Percentiles rank a stretch among this genome's conserved stretches.
Evolutionary conservation across 2,888 invertebrate genomes (phyloP).

Genomic region (Plebejus argus): DNA sequence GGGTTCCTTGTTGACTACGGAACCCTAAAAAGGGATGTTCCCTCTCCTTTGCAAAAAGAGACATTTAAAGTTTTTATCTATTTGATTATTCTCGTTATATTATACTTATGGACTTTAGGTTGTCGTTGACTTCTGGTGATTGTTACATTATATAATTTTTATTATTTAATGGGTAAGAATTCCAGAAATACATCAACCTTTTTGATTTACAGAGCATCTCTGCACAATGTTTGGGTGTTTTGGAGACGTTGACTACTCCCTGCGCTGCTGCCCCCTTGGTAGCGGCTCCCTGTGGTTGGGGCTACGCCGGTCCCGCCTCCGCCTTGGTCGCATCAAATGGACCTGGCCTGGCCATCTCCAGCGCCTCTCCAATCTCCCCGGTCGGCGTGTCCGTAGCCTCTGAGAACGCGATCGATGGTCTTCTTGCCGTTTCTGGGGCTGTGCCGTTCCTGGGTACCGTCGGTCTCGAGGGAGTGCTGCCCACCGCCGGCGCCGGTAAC

Average conservation of each 20-base stretch:
- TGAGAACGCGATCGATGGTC: constrained; percentile 51
- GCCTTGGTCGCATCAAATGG: constrained; percentile 41
- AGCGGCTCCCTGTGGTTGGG: constrained; percentile 29
- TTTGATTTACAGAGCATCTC: constrained; percentile 43
- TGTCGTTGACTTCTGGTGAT: neutral
- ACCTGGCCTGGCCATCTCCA: constrained; percentile 45
- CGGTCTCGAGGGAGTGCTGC: constrained; percentile 49
- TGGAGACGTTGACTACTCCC: constrained; percentile 32
- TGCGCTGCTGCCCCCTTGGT: neutral
- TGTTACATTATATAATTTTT: too few relatives aligned
- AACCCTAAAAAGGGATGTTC: too few relatives aligned
- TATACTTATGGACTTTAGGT: neutral
- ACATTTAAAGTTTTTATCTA: neutral
- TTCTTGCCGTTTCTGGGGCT: constrained; percentile 45
- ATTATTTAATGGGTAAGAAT: neutral
- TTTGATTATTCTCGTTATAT: neutral
- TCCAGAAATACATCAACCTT: neutral
- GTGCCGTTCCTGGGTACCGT: constrained; percentile 50
- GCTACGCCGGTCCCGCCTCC: constrained; percentile 35
- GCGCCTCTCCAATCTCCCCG: constrained; percentile 47
- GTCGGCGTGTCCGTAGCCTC: constrained; percentile 48
- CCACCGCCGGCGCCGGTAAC: constrained; percentile 50
- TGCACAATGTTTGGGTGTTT: constrained; percentile 41
- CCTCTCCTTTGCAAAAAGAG: neutral
- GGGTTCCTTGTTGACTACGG: too few relatives aligned